Conservation (phyloP, 2,888 invertebrate species). For the Cantharis rufa region DNA sequence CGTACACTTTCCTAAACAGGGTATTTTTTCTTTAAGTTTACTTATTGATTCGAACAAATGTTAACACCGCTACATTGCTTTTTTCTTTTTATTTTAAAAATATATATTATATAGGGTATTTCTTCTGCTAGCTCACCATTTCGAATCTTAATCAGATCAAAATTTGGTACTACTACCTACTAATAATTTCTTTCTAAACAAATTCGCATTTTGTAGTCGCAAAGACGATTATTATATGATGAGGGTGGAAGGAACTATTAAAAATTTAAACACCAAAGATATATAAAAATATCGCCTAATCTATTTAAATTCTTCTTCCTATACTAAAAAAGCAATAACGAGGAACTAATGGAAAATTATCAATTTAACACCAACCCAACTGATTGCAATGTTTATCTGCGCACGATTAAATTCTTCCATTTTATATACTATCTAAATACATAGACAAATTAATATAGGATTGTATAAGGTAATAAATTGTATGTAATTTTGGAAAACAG, state of each 20-base stretch:
- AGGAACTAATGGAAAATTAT: background rate
- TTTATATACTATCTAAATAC: slow-evolving; percentile 21
- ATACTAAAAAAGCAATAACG: background rate
- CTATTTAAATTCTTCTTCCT: background rate
- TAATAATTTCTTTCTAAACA: background rate
- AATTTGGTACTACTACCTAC: background rate
- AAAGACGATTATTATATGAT: no score
- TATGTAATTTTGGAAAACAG: background rate
- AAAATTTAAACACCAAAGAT: background rate
- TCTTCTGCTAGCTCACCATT: background rate
- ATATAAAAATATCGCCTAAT: background rate
- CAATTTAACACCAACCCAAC: background rate
- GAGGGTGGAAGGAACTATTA: background rate
- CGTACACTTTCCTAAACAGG: background rate
- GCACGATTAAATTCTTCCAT: slow-evolving; percentile 27
- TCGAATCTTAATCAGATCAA: background rate
- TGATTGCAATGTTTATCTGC: slow-evolving; percentile 21
- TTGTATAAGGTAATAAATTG: background rate
- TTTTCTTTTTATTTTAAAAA: background rate
- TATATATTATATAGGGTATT: background rate
- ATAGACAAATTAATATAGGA: background rate
- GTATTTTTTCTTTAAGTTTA: background rate
- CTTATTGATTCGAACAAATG: background rate
- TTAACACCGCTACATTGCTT: background rate
- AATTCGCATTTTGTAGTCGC: background rate